Base-by-base conservation (phyloP, 1,140 invertebrate species). In the Saxidomus purpurata region DNA sequence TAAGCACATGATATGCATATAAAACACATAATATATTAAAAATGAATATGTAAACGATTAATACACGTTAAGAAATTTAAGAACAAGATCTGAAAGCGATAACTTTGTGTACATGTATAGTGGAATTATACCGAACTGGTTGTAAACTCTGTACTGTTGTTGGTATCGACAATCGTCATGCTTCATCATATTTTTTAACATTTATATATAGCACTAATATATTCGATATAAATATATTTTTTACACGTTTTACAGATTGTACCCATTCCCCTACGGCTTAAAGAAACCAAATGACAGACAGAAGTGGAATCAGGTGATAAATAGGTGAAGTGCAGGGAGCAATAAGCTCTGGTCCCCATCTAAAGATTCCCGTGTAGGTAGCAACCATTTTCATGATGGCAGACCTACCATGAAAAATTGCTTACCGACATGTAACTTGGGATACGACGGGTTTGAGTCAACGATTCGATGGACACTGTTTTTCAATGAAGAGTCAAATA, bases 181-280 rank as follows among this genome's bases (percentile, higher is more conserved):
- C 15, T 43, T 43, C 17, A 43, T 22, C 25, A 47, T 79, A 25
- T 79, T 79, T 11, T 9, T 13, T 15, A 47, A 17, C 8, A 31
- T 17, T 31, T 31, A 47, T 47, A 4, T 43, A 47, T 13, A 11
- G 28, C 22, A 25, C 3, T 19, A 9, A 49, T 4, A 13, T 52
- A n/a, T 47, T 17, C 19, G 13, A 19, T 49, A n/a, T 47, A 36
- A 43, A 47, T 47, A 47, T 34, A 17, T 36, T 19, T 63, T 71
- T 15, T 87, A n/a, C n/a, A n/a, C n/a, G 11, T 74, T 6, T 79
- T 87, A 61, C 71, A 79, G 84, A 63, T 34, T 87, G 34, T 87
- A 40, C 38, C 40, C 84, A 25, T 87, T 87, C 38, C 84, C 84
- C 52, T 38, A 52, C 2, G 55, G n/a, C 17, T 40, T 25, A 13